Percentiles rank a stretch among this genome's conserved stretches.
Evolutionary conservation across 2,797 vertebrate species (phyloP).

Genomic region (Urocyon cinereoargenteus): DNA sequence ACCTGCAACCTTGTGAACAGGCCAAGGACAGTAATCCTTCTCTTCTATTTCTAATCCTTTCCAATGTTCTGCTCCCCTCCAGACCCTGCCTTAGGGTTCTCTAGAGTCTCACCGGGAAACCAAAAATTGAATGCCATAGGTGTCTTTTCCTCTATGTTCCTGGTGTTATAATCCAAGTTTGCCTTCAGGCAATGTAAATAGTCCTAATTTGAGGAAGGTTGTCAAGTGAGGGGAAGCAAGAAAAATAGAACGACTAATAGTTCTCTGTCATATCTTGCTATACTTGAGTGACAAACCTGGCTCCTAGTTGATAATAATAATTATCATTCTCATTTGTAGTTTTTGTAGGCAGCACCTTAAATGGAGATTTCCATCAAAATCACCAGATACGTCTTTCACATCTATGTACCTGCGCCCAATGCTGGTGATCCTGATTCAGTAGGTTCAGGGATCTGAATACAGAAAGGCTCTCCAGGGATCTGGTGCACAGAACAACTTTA

Average conservation of each 20-base stretch:
- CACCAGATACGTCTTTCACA: not conserved
- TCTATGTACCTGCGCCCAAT: not conserved
- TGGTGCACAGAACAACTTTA: rapidly evolving
- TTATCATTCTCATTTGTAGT: not conserved
- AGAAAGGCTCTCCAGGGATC: not conserved
- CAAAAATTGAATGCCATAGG: not conserved
- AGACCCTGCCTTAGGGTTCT: not conserved
- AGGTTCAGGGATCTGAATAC: not conserved
- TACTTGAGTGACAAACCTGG: not conserved
- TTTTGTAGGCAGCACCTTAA: not conserved
- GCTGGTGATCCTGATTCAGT: not conserved
- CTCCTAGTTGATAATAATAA: not conserved
- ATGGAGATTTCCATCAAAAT: not conserved
- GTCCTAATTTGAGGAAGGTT: not conserved
- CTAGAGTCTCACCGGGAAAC: not conserved
- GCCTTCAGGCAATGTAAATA: not conserved
- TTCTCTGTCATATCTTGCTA: not conserved
- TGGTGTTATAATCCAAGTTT: not conserved
- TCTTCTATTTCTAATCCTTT: not conserved
- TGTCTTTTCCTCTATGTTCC: not conserved
- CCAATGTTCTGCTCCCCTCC: too few relatives aligned
- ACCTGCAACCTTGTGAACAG: not conserved
- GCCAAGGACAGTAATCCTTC: not conserved
- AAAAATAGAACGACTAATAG: not conserved
- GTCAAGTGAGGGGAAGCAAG: not conserved